phyloP scores from a whole-genome alignment of 2,888 invertebrate species.

The Macrophya alboannulata region DNA sequence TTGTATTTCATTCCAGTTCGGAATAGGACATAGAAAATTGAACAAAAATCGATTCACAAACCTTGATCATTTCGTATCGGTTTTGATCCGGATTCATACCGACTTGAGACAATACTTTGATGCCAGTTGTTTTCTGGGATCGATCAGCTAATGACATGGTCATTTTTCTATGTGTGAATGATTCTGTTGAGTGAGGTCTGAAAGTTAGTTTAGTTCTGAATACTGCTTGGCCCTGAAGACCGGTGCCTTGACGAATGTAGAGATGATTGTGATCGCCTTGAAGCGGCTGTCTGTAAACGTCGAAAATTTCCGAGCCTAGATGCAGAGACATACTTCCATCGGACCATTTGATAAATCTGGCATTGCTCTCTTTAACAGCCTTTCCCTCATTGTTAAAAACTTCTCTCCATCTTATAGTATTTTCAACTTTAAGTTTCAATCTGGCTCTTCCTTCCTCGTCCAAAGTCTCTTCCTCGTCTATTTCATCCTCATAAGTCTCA shows the following conservation, averaged over 20 bases:
- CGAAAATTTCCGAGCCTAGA: conserved; percentile 98
- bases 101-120: conserved; percentile 97
- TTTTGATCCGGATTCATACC: conserved; percentile 97
- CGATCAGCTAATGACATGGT: conserved; percentile 98
- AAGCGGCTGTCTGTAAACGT: conserved; percentile 96
- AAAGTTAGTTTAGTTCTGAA: conserved; percentile 98
- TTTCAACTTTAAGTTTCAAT: conserved; percentile 96
- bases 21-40: neutral
- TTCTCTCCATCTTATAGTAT: conserved; percentile 97
- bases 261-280: conserved; percentile 98
- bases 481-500: conserved; percentile 98
- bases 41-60: conserved; percentile 73
- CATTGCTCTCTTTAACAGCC: conserved; percentile 94
- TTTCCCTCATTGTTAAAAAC: conserved; percentile 91
- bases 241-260: conserved; percentile 98
- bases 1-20: neutral
- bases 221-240: conserved; percentile 98
- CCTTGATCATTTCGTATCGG: conserved; percentile 94
- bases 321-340: conserved; percentile 99
- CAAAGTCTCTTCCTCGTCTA: conserved; percentile 98
- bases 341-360: conserved; percentile 97
- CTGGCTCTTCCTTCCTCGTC: conserved; percentile 99
- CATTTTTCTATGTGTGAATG: conserved; percentile 99
- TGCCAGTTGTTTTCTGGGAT: conserved; percentile 95
- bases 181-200: conserved; percentile 99